Evolutionary conservation across 2,888 invertebrate species (phyloP).

Genomic region (Tinea trinotella): DNA sequence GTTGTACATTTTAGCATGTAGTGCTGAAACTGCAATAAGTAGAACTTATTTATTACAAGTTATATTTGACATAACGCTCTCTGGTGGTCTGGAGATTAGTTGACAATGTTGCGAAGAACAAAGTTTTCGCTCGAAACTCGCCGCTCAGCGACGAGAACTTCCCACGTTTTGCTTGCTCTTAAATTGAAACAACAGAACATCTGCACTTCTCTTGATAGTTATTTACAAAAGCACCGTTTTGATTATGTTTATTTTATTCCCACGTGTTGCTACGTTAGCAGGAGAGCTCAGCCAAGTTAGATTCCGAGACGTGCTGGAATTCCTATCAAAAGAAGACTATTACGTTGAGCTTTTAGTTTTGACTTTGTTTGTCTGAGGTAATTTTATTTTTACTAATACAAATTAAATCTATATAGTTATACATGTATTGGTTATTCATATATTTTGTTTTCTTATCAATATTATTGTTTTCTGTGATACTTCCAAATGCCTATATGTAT

Average conservation of each 20-base stretch:
- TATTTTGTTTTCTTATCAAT: too few relatives aligned
- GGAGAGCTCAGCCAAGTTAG: neutral
- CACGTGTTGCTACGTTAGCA: slow-evolving; percentile 16
- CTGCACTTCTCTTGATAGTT: slow-evolving; percentile 37
- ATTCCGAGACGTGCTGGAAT: neutral
- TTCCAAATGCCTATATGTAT: too few relatives aligned
- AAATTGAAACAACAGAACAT: slow-evolving; percentile 68
- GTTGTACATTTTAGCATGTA: neutral
- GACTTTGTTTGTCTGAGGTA: neutral
- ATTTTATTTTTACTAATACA: neutral
- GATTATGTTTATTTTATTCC: slow-evolving; percentile 34
- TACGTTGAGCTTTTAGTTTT: neutral
- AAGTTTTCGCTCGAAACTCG: slow-evolving; percentile 53
- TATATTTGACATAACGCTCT: slow-evolving; percentile 17
- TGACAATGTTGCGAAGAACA: slow-evolving; percentile 61
- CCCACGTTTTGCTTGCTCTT: slow-evolving; percentile 47
- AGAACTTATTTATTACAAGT: slow-evolving; percentile 17
- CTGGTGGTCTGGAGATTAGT: slow-evolving; percentile 47
- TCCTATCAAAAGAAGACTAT: neutral
- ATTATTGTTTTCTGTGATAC: neutral
- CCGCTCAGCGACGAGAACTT: slow-evolving; percentile 46
- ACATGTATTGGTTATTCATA: too few relatives aligned
- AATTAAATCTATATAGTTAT: too few relatives aligned
- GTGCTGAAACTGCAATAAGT: neutral
- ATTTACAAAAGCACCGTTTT: slow-evolving; percentile 29